These are phyloP conservation scores for roundworm (Caenorhabditis elegans) DNA, from an alignment of 1,140 invertebrate genomes.

Conservation along the genomic window DNA sequence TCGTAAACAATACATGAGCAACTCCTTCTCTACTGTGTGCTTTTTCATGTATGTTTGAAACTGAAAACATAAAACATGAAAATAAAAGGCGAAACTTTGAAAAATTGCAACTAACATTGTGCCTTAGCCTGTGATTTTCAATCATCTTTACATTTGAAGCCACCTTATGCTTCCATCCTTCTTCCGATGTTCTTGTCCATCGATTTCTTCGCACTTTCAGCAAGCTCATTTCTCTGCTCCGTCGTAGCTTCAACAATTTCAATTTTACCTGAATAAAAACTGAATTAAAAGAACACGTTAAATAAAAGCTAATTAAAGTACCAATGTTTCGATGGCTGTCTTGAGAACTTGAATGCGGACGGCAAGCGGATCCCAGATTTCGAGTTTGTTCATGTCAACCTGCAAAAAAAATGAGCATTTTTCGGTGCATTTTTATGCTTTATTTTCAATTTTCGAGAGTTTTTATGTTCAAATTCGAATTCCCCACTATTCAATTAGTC, in stretches of 20 bases:
- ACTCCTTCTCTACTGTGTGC: background rate
- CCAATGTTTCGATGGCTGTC: slow-evolving; percentile 84
- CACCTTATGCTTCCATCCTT: background rate
- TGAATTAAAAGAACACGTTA: background rate
- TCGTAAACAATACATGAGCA: background rate
- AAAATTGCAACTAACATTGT: background rate
- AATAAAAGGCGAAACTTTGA: too few species aligned
- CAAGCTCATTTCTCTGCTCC: too few species aligned
- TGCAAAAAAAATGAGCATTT: slow-evolving; percentile 40
- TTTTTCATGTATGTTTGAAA: background rate
- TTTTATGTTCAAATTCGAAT: too few species aligned
- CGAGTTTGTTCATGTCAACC: slow-evolving; percentile 82
- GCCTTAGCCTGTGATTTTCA: background rate
- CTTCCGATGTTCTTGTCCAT: too few species aligned
- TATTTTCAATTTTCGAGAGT: too few species aligned
- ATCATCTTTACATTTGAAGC: background rate
- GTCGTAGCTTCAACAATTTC: background rate
- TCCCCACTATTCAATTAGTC: too few species aligned
- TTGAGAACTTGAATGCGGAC: slow-evolving; percentile 94
- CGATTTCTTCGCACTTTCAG: background rate
- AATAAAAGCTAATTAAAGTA: background rate
- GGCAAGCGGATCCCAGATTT: slow-evolving; percentile 92
- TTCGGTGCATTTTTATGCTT: too few species aligned
- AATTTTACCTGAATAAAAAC: background rate
- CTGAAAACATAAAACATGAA: background rate